Evolutionary conservation across 2,888 invertebrate genomes (phyloP).

Genomic region (Papilio elwesi): DNA sequence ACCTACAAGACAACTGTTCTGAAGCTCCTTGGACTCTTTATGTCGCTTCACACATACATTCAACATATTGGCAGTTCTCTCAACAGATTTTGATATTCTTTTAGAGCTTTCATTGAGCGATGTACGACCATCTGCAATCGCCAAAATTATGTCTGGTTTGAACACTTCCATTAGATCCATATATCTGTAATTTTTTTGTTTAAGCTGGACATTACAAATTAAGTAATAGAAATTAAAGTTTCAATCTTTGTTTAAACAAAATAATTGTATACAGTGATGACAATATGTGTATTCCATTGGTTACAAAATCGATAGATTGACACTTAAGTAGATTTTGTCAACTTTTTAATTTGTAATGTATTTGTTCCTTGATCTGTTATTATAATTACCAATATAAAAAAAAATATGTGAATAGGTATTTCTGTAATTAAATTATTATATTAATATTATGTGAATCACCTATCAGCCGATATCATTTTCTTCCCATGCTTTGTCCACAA

Average conservation of each 20-base stretch:
- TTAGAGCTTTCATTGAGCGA: constrained; percentile 87
- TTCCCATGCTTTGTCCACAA: constrained; percentile 92
- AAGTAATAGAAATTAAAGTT: background rate
- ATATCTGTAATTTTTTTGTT: constrained; percentile 76
- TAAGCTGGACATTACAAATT: constrained; percentile 16
- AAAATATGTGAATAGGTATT: too few relatives aligned
- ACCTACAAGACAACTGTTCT: constrained; percentile 77
- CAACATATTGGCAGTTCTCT: constrained; percentile 87
- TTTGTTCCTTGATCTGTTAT: too few relatives aligned
- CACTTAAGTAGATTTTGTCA: too few relatives aligned
- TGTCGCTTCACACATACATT: constrained; percentile 88
- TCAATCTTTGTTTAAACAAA: too few relatives aligned
- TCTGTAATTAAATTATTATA: too few relatives aligned
- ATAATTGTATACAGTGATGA: too few relatives aligned
- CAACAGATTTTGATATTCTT: constrained; percentile 88
- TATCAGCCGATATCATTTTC: constrained; percentile 85
- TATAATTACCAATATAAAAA: too few relatives aligned
- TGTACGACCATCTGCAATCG: constrained; percentile 91
- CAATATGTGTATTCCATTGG: too few relatives aligned
- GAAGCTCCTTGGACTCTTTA: constrained; percentile 78
- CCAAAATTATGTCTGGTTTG: constrained; percentile 92
- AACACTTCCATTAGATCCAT: constrained; percentile 91
- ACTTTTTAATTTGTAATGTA: too few relatives aligned
- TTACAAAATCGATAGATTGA: too few relatives aligned
- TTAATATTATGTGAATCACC: constrained; percentile 66